Evolutionary conservation across 2,888 invertebrate species (phyloP), one percentile per base, ranked within the genome.

Genomic region (Odontocerum albicorne): DNA sequence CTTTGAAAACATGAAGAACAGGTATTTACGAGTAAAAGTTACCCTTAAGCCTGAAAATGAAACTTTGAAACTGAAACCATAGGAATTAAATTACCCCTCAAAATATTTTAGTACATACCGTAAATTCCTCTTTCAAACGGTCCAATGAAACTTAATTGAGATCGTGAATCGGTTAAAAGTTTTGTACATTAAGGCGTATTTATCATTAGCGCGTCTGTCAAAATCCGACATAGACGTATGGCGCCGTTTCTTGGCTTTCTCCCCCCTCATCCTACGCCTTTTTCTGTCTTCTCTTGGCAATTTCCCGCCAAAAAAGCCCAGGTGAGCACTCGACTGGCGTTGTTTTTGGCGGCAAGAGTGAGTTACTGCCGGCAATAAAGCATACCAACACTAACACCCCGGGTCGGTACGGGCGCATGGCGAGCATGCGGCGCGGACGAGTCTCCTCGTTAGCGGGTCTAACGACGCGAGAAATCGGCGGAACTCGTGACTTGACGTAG

Each of bases 391-490:
- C 31, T 21, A 38, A 39, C 31, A n/a, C n/a, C n/a, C n/a, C n/a
- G n/a, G n/a, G n/a, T n/a, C n/a, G n/a, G n/a, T n/a, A n/a, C n/a
- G n/a, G n/a, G n/a, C n/a, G n/a, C n/a, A n/a, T n/a, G n/a, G n/a
- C n/a, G n/a, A n/a, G n/a, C n/a, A n/a, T n/a, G n/a, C n/a, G n/a
- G n/a, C n/a, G n/a, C n/a, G n/a, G 38, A 36, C 46, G 45, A 20
- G 21, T 40, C 8, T 40, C 39, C 55, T 55, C 49, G 55, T 55
- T 55, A 55, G 55, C 49, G 55, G 50, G 16, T 50, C 55, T 55
- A 55, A 55, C 55, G 55, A 55, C 40, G 50, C 55, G 50, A 55
- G 51, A 55, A 55, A 55, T 55, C 55, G 49, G 16, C 47, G 17
- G 33, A 20, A 32, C 27, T 49, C 54, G 31, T 46, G 40, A 49